Evolutionary conservation across 2,113 vertebrate genomes (phyloP).

Genomic region (Rhabdornis inornatus): DNA sequence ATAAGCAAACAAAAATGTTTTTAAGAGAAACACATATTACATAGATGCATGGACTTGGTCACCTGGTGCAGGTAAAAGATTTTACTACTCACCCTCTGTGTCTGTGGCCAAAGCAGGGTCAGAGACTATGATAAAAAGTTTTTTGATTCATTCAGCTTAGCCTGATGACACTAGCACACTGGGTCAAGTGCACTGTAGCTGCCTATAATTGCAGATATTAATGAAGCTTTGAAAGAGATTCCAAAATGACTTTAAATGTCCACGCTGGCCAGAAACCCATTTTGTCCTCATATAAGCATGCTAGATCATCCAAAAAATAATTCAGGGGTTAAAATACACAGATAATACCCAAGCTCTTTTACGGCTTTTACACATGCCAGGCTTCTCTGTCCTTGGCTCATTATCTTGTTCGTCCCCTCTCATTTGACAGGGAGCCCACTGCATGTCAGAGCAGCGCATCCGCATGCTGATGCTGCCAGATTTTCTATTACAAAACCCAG

Average conservation of each 20-base stretch:
- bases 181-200: conserved; percentile 61
- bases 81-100: background rate
- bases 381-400: background rate
- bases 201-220: conserved; percentile 50
- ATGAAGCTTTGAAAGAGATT: conserved; percentile 67
- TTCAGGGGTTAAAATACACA: conserved; percentile 29
- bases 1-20: background rate
- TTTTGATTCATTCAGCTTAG: conserved; percentile 40
- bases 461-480: background rate
- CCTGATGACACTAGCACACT: background rate
- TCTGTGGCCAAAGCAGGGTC: background rate
- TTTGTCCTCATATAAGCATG: conserved; percentile 64
- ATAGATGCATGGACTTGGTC: background rate
- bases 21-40: background rate
- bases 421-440: background rate
- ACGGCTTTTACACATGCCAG: background rate
- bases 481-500: background rate
- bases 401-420: conserved; percentile 6
- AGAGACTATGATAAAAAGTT: background rate
- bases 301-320: conserved; percentile 53
- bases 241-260: conserved; percentile 46
- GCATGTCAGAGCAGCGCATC: background rate
- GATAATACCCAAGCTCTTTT: conserved; percentile 49
- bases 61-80: background rate
- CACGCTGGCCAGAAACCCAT: conserved; percentile 52